Evolutionary conservation across 2,888 invertebrate genomes (phyloP), one percentile per base, ranked within the genome.

Genomic region (Melikaiella ostensackeni): DNA sequence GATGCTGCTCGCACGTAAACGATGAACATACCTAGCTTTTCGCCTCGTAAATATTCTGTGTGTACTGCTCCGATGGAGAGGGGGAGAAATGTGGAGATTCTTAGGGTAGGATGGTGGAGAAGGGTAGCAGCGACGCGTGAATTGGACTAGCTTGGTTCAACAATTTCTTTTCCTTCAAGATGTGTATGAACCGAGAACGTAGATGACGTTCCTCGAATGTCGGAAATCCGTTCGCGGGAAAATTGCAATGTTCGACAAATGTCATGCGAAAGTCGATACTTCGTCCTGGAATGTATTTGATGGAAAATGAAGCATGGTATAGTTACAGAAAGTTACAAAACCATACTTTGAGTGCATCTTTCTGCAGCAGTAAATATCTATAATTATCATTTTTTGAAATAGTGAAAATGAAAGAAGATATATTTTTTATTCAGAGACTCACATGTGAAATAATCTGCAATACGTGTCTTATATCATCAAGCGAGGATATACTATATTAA

Each of bases 1-100:
- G 59, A 59, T 27, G 59, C 59, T 59, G 16, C 27, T 59, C 24
- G 59, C 27, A 59, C 59, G 59, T 59, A 59, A 59, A 59, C 59
- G 59, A 59, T 59, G 59, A 59, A 59, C 13, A 27, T 59, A 59
- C 27, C 59, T 13, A 5, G 27, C 59, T 59, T 59, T 59, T 27
- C 59, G 59, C 27, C 59, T 59, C 24, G 27, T 59, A 9, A 59
- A 59, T 59, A 59, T 59, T 59, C 59, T 59, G 27, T 24, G 27
- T 24, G 59, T 59, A 59, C 27, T 59, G 24, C 21, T 59, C 5
- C 27, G 1, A 27, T 27, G 27, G 13, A 24, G 27, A 27, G 27
- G 16, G 59, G 27, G 9, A 21, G 55, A 55, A 55, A 55, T 55
- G 55, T 59, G 27, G 1, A 16, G 59, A 59, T 59, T 16, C 59